Evolutionary conservation across 2,797 vertebrate genomes (phyloP).

Genomic region (Centroberyx gerrardi): DNA sequence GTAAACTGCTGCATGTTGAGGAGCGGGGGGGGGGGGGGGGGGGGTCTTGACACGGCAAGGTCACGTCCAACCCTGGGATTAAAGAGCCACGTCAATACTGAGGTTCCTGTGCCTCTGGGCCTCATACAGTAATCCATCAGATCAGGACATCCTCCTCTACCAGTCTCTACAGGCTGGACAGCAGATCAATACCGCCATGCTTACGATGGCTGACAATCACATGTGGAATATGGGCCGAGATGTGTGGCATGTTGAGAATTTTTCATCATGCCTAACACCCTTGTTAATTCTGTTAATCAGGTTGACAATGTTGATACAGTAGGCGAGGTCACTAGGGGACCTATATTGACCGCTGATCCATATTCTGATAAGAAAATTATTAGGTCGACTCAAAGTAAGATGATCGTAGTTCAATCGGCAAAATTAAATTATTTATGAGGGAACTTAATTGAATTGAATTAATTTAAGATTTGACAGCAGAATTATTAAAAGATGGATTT

Average conservation of each 20-base stretch:
- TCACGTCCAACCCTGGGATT: slow-evolving; percentile 86
- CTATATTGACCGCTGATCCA: slow-evolving; percentile 61
- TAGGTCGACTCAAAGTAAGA: slow-evolving; percentile 46
- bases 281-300: slow-evolving; percentile 62
- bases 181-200: slow-evolving; percentile 80
- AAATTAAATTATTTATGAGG: slow-evolving; percentile 56
- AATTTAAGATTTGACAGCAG: slow-evolving; percentile 45
- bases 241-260: slow-evolving; percentile 59
- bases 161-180: slow-evolving; percentile 80
- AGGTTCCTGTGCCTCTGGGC: slow-evolving; percentile 84
- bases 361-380: slow-evolving; percentile 61
- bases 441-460: slow-evolving; percentile 22
- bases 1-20: slow-evolving; percentile 60
- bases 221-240: slow-evolving; percentile 65
- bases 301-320: slow-evolving; percentile 16
- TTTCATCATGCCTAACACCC: slow-evolving; percentile 24
- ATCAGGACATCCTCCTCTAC: slow-evolving; percentile 85
- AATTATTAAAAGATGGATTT: slow-evolving; percentile 50
- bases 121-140: slow-evolving; percentile 88
- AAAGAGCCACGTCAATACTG: slow-evolving; percentile 84
- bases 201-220: slow-evolving; percentile 78
- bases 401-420: slow-evolving; percentile 35
- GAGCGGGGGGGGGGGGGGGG: background rate
- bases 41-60: slow-evolving; percentile 80
- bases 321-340: slow-evolving; percentile 34